Evolutionary conservation across 2,797 vertebrate genomes (phyloP).

Genomic region (Melanotaenia boesemani): DNA sequence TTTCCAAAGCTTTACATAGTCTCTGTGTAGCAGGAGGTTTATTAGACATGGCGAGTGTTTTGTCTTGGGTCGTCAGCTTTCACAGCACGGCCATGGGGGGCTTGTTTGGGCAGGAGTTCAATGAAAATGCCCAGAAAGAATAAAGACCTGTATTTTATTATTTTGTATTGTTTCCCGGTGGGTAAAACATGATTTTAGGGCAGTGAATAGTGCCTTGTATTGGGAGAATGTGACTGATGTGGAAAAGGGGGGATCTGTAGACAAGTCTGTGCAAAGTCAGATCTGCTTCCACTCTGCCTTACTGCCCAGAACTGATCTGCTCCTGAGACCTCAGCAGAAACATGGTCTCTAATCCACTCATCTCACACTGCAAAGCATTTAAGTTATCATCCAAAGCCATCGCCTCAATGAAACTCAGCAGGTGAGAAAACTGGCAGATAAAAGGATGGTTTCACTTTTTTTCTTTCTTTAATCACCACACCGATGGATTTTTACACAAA

Average conservation of each 20-base stretch:
- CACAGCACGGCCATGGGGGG: constrained; percentile 18
- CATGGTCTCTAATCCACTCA: constrained; percentile 50
- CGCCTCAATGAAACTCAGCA: constrained; percentile 5
- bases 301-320: constrained; percentile 57
- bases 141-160: constrained; percentile 28
- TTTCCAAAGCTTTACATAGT: constrained; percentile 67
- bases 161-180: not conserved
- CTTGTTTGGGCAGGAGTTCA: constrained; percentile 24
- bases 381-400: constrained; percentile 21
- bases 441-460: constrained; percentile 4
- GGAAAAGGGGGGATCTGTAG: constrained; percentile 1
- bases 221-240: not conserved
- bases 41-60: constrained; percentile 37
- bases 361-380: constrained; percentile 36
- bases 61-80: constrained; percentile 36
- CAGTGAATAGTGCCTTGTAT: constrained; percentile 16
- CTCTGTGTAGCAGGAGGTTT: constrained; percentile 43
- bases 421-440: constrained; percentile 15
- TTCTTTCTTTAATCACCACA: not conserved
- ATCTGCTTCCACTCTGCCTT: constrained; percentile 23
- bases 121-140: constrained; percentile 38
- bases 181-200: not conserved
- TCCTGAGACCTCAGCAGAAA: constrained; percentile 57
- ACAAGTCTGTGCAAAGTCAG: not conserved
- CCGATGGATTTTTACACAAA: constrained; percentile 7